A percentile compares a stretch with the other conserved stretches of the same genome.
These are phyloP conservation scores for Lepus townsendii DNA, from an alignment of 2,797 vertebrate species.

Conservation along the genomic window DNA sequence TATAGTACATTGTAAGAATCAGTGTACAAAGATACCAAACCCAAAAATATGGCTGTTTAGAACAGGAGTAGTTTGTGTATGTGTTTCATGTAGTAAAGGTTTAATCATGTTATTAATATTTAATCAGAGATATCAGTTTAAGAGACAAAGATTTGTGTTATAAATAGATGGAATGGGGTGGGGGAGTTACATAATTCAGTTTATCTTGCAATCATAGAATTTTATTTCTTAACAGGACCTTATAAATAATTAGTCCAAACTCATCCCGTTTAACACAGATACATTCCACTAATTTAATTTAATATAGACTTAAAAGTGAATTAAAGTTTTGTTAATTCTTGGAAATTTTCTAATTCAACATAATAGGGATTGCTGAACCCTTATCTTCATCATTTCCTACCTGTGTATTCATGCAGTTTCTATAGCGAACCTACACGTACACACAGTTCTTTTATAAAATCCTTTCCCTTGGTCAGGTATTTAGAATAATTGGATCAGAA, in stretches of 20 bases:
- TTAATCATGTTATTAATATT: background rate
- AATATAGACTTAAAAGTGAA: background rate
- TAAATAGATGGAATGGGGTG: background rate
- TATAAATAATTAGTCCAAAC: conserved; percentile 2
- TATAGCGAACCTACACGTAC: background rate
- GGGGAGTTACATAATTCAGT: background rate
- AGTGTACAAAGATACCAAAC: background rate
- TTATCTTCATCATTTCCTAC: background rate
- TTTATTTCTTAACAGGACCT: background rate
- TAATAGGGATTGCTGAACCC: background rate
- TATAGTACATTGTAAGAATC: background rate
- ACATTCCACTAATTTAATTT: background rate
- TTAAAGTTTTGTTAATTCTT: background rate
- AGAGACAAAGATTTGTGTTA: background rate
- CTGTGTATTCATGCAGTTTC: background rate
- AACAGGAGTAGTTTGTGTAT: background rate
- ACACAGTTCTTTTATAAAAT: background rate
- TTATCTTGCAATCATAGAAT: background rate
- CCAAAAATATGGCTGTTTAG: background rate
- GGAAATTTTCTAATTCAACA: background rate
- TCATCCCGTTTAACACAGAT: background rate
- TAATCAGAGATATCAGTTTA: background rate
- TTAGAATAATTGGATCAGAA: background rate
- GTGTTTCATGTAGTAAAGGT: background rate
- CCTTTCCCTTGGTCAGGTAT: background rate